Evolutionary conservation across 2,797 vertebrate species (phyloP).

Genomic region (Myiothlypis coronata): DNA sequence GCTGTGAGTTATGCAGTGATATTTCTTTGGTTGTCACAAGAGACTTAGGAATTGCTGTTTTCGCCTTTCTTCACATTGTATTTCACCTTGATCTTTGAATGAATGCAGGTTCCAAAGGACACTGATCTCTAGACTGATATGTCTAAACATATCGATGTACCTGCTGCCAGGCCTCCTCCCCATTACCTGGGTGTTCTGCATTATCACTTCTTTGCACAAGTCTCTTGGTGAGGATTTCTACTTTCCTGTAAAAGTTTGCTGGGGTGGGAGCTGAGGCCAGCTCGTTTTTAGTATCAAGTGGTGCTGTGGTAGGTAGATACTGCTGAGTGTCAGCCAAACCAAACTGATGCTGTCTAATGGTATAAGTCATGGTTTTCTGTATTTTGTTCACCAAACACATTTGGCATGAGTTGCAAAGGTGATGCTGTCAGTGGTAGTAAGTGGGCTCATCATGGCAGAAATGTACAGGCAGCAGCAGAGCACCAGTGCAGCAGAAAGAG

Average conservation of each 20-base stretch:
- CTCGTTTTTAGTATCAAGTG: not conserved
- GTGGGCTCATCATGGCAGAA: not conserved
- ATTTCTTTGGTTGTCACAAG: not conserved
- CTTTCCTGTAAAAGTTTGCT: not conserved
- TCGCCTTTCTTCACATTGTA: not conserved
- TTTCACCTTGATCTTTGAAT: not conserved
- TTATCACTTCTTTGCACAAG: not conserved
- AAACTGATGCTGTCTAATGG: not conserved
- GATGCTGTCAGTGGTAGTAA: not conserved
- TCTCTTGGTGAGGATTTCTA: not conserved
- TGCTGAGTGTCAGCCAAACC: not conserved
- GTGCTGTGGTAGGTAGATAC: not conserved
- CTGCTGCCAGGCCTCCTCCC: not conserved
- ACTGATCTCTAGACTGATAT: not conserved
- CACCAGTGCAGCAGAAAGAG: not conserved
- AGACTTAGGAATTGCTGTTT: not conserved
- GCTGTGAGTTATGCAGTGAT: not conserved
- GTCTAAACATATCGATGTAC: not conserved
- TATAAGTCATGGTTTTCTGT: not conserved
- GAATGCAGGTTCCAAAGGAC: not conserved
- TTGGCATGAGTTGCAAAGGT: not conserved
- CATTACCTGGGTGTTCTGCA: not conserved
- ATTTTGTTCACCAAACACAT: not conserved
- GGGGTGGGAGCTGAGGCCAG: not conserved
- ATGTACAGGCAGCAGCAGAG: not conserved